Evolutionary conservation across 2,888 invertebrate genomes (phyloP), one percentile per base, ranked within the genome.

Genomic region (Caenorhabditis zanzibari): DNA sequence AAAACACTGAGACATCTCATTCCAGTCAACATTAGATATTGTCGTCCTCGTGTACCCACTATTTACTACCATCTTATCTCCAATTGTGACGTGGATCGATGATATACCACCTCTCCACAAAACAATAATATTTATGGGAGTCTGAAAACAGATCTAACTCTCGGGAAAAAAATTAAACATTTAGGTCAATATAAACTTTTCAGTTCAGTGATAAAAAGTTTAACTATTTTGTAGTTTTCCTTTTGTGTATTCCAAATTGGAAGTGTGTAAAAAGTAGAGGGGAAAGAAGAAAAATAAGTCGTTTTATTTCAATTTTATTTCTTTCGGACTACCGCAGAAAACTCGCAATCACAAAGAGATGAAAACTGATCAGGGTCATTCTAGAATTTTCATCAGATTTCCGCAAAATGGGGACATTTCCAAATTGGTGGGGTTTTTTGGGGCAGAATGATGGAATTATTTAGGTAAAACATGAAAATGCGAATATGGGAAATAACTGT

Each of bases 321-420:
- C 68, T 24, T 28, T 19, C 35, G 24, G 38, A n/a, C 35, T 19
- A n/a, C 54, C 68, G 68, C 68, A 22, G 47, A 52, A 66, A 49
- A 35, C 24, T 66, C 66, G 47, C n/a, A 47, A 47, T 38, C 5
- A 47, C 41, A 35, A 66, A 49, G 10, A 49, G 22, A 38, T 24
- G 63, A 56, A 59, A 58, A 38, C 26, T 69, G 69, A 77, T 41
- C 68, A 59, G 59, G 52, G 68, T 61, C 69, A 49, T n/a, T 63
- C 41, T n/a, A 52, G n/a, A 71, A 44, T 28, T 52, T 52, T 49
- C 69, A 63, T 71, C 71, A 71, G 69, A 77, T 61, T 77, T 77
- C 58, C 58, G 35, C 66, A 66, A 28, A 47, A 12, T 32, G 47
- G 64, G 26, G 26, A 32, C 52, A 52, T 14, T 49, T 19, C 19